Conservation (phyloP, 2,888 invertebrate genomes). For the Scaeva pyrastri region DNA sequence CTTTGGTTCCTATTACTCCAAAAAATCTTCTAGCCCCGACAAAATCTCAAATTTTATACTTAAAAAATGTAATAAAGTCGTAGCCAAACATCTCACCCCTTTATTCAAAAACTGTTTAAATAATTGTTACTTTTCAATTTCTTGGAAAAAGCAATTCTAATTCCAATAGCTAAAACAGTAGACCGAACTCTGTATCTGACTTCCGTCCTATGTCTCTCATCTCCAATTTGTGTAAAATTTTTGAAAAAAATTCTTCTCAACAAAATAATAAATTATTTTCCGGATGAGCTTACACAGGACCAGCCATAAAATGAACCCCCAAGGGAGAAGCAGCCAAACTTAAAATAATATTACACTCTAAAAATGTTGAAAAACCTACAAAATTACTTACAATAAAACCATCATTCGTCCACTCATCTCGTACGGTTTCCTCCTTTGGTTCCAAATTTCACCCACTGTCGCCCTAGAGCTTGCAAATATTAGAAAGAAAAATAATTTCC, state of each 20-base stretch:
- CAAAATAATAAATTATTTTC: background rate
- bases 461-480: background rate
- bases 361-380: background rate
- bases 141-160: background rate
- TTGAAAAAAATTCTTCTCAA: background rate
- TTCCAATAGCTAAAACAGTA: background rate
- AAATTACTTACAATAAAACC: background rate
- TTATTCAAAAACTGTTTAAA: background rate
- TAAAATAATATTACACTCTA: background rate
- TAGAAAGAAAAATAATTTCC: too few relatives aligned
- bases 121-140: constrained; percentile 8
- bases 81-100: background rate
- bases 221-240: constrained; percentile 3
- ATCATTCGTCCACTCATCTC: background rate
- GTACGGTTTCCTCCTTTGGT: background rate
- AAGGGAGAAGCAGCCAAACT: background rate
- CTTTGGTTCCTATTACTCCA: background rate
- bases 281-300: background rate
- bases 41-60: too few relatives aligned
- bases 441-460: background rate
- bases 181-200: background rate
- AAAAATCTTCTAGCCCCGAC: too few relatives aligned
- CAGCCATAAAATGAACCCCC: background rate
- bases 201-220: constrained; percentile 17
- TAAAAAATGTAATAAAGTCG: too few relatives aligned